Base-by-base conservation (phyloP, 2,797 vertebrate species). In the Pteronotus mesoamericanus region DNA sequence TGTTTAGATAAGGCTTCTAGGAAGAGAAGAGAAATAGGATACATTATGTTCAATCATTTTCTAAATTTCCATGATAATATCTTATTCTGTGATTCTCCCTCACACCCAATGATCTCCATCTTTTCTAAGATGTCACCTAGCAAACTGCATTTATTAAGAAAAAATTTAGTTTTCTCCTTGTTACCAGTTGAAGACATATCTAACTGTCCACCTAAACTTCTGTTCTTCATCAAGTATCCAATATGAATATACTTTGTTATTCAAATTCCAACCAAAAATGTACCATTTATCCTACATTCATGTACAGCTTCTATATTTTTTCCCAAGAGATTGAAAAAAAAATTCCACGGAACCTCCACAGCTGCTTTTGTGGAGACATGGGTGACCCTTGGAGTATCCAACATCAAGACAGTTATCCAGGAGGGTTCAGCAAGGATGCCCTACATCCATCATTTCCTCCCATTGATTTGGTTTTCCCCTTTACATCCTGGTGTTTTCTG, bases 341-440 rank as follows among this genome's bases (percentile, higher is more conserved):
- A 9, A 16, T 48, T 4, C 12, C 39, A 37, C 3, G 86, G 32
- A 53, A 66, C 8, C 9, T 79, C 42, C 26, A 10, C 21, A 66
- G 69, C 26, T 59, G 32, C 24, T 19, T 85, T 51, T 32, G 9
- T 90, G 84, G 53, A 87, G 1, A 3, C 46, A 5, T 66, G 14
- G n/a, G 18, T 55, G 84, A 59, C 22, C 18, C 14, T 57, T 5
- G 8, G 53, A 72, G 5, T 55, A 34, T 7, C 42, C 2, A 91
- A 1, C 2, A 26, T 1, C 29, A 15, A 61, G 32, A 22, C 0
- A 15, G 48, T 24, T 24, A 19, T 26, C 6, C 2, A 7, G 57
- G 26, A 66, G n/a, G 53, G 82, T 5, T 44, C n/a, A 39, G 9
- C n/a, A 8, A 53, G 66, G 8, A 29, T 15, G 26, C 46, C 32